Base-by-base conservation (phyloP, 2,113 vertebrate genomes). In the Chascanopsetta lugubris region DNA sequence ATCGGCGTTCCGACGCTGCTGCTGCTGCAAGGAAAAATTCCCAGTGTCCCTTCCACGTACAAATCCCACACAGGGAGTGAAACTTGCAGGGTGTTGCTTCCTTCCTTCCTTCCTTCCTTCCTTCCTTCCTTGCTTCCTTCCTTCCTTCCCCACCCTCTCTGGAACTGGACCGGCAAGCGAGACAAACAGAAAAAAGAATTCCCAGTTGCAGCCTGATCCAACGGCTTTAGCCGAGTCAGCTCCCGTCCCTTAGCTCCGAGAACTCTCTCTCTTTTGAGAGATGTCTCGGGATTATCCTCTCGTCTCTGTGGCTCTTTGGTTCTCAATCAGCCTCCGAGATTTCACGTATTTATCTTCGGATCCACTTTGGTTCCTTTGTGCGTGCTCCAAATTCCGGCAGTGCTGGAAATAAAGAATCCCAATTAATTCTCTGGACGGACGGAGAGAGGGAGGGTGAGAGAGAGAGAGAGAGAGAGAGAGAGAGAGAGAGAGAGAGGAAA, bases 41-140 rank as follows among this genome's bases (percentile, higher is more conserved):
- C 38, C 29, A 38, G 49, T 24, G 34, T 61, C 42, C 51, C 18
- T 6, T 63, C 55, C 43, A 5, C 46, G 48, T 49, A 61, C 36
- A 36, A 62, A n/a, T n/a, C 75, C 80, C 80, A 53, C 27, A 4
- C 12, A 26, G 24, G 18, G 51, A 58, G 49, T 40, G 58, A 77
- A 86, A 87, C 79, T 85, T 87, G 64, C 54, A 83, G 77, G 82
- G 82, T 79, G 83, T 47, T 25, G 46, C 56, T 18, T 50, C 61
- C 66, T 79, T 76, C 18, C 61, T 63, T 69, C 66, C 71, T 75
- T 36, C 57, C 56, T 18, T 50, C 61, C 66, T 79, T 76, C 18
- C 61, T 63, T 69, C 66, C 71, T 75, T 36, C 57, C n/a, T n/a
- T n/a, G n/a, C n/a, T n/a, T n/a, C n/a, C n/a, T n/a, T n/a, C n/a